Conservation (phyloP, 2,888 invertebrate genomes). For the Ariolimax columbianus region DNA sequence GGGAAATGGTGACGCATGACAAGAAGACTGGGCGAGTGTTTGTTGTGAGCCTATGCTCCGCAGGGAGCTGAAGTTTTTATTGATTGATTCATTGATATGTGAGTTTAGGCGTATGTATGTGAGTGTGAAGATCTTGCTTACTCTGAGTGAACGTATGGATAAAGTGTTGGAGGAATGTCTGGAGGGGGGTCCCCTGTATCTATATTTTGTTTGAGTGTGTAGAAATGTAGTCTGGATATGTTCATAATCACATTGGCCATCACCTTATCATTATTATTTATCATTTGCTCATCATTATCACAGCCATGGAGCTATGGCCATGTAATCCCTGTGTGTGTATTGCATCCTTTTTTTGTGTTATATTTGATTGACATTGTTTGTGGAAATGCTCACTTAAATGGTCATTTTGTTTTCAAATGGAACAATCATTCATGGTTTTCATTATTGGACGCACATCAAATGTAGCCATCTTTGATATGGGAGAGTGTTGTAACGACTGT, state of each 20-base stretch:
- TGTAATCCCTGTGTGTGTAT: constrained; percentile 12
- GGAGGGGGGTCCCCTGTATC: no score
- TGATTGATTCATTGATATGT: no score
- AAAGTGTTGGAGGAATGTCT: no score
- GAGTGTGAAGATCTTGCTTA: no score
- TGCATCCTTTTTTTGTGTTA: background rate
- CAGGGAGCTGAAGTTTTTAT: no score
- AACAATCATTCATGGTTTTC: background rate
- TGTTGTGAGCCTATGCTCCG: no score
- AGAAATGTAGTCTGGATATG: constrained; percentile 1
- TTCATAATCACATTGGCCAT: background rate
- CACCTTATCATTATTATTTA: background rate
- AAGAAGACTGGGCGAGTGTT: no score
- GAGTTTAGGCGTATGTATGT: no score
- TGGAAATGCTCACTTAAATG: constrained; percentile 17
- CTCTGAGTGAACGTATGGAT: no score
- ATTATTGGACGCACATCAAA: background rate
- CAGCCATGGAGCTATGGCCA: background rate
- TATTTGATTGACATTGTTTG: background rate
- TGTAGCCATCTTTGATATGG: background rate
- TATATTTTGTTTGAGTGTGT: no score
- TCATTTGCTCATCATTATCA: background rate
- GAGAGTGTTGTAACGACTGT: background rate
- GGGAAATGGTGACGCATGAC: no score
- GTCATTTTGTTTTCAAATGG: background rate